Evolutionary conservation across 2,888 invertebrate species (phyloP), one percentile per base, ranked within the genome.

Genomic region (Trachelus tabidus): DNA sequence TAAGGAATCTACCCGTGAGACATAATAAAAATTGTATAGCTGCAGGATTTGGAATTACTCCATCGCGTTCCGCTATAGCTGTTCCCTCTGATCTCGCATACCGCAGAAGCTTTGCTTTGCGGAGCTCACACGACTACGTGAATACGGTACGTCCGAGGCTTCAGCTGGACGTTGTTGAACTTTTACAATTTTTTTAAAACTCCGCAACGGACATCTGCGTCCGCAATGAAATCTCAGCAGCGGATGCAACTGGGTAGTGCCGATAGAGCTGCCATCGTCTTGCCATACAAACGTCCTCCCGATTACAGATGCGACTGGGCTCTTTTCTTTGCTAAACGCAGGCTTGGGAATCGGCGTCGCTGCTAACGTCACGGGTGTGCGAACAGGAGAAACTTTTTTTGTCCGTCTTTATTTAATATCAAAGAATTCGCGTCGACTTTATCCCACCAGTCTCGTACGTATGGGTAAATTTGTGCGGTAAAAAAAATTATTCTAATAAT

Each of bases 231-330:
- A 86, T 82, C 83, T 80, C 77, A 79, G 78, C 79, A 77, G 80
- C 82, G 84, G 83, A 84, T 80, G 82, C 81, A 34, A 68, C 40
- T 79, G 79, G 83, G 82, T 85, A 87, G 81, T 81, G 82, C 84
- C 89, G 89, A 90, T 91, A 90, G 90, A 91, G 87, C 91, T 91
- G 90, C 90, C 90, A 91, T 87, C 88, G 86, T 86, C 85, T 88
- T 88, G 87, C 90, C 87, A 90, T 91, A 91, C 90, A 91, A 91
- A 90, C 88, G 89, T 90, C 90, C 84, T 83, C 83, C 80, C 83
- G 86, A 85, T 85, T 90, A 89, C 86, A 85, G 84, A 85, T 85
- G 84, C 84, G 81, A 79, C 76, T 34, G 81, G 73, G 56, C 75
- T 77, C 76, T 79, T 79, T 81, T 79, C 78, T 81, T 80, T 75